Conservation (phyloP, 2,797 vertebrate species). For the Anguilla anguilla region DNA sequence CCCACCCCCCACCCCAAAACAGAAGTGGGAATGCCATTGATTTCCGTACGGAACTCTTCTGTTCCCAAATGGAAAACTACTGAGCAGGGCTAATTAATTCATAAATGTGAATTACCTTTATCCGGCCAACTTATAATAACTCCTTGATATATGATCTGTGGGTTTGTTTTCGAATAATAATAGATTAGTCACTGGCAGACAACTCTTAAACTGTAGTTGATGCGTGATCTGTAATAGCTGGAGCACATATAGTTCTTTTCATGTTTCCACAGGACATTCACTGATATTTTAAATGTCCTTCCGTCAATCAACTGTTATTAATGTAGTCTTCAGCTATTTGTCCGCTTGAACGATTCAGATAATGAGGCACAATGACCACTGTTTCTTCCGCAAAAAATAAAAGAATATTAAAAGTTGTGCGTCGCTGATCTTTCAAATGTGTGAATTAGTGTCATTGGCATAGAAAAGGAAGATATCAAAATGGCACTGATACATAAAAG, state of each 20-base stretch:
- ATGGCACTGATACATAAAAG: background rate
- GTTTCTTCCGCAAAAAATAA: background rate
- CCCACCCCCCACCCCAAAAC: background rate
- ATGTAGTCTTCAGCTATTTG: background rate
- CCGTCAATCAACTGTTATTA: background rate
- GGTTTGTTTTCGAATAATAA: background rate
- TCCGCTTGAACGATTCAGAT: background rate
- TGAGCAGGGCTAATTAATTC: background rate
- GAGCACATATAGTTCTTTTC: background rate
- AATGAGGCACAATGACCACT: background rate
- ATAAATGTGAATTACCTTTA: background rate
- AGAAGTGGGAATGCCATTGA: slow-evolving; percentile 49
- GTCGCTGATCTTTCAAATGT: background rate
- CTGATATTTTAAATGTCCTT: background rate
- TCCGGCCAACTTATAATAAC: background rate
- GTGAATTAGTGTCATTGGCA: background rate
- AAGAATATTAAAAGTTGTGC: background rate
- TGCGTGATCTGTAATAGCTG: background rate
- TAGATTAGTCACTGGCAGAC: background rate
- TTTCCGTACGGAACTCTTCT: background rate
- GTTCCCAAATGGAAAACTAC: background rate
- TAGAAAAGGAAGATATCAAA: background rate
- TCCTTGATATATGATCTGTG: background rate
- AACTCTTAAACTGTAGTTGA: background rate
- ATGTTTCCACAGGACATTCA: background rate